Evolutionary conservation across 2,113 vertebrate species (phyloP).

Genomic region (Marcusenius ussheri): DNA sequence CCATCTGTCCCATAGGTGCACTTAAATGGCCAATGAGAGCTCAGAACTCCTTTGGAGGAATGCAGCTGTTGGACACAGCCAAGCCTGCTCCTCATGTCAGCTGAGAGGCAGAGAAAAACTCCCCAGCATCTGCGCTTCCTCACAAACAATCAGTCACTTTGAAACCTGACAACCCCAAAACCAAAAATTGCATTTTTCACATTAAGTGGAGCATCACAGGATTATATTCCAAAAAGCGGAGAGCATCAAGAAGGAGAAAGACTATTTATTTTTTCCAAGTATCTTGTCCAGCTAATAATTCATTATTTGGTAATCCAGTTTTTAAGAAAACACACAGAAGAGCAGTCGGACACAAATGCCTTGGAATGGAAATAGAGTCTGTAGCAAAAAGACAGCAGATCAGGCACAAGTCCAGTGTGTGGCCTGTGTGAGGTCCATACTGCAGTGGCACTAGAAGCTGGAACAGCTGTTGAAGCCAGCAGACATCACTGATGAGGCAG

Average conservation of each 20-base stretch:
- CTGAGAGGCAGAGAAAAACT: neutral
- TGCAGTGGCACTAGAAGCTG: neutral
- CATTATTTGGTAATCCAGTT: constrained; percentile 1
- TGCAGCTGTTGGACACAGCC: neutral
- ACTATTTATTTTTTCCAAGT: constrained; percentile 3
- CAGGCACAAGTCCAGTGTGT: neutral
- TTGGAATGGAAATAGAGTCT: neutral
- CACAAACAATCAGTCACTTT: constrained; percentile 4
- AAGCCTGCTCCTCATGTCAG: neutral
- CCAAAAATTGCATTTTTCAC: neutral
- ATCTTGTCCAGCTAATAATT: neutral
- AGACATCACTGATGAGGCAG: neutral
- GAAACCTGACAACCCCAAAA: neutral
- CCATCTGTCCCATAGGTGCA: neutral
- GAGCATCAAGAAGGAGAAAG: neutral
- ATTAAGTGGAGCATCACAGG: neutral
- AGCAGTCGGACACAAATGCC: neutral
- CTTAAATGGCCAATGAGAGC: constrained; percentile 1
- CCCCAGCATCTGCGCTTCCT: neutral
- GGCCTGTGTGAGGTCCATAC: neutral
- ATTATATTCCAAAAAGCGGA: neutral
- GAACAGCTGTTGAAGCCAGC: neutral
- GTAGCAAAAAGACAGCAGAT: neutral
- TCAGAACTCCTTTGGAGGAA: neutral
- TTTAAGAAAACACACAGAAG: neutral